A percentile compares a stretch with the other conserved stretches of the same genome.
Evolutionary conservation across 2,113 vertebrate genomes (phyloP).

Genomic region (Numida meleagris): DNA sequence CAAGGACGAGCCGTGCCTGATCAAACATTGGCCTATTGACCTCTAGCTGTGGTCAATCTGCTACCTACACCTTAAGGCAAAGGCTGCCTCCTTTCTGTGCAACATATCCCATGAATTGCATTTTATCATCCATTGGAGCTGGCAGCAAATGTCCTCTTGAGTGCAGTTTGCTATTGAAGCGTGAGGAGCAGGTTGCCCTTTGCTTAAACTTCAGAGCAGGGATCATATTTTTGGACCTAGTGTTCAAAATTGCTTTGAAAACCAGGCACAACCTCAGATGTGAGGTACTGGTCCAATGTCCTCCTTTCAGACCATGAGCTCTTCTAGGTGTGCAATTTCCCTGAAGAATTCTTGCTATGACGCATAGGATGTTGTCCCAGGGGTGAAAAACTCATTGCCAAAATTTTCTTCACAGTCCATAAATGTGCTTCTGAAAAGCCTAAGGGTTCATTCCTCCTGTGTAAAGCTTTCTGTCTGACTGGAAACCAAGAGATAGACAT

Average conservation of each 20-base stretch:
- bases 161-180: not conserved
- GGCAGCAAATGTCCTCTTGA: not conserved
- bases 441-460: not conserved
- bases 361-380: not conserved
- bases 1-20: rapidly evolving
- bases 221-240: not conserved
- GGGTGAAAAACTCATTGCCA: not conserved
- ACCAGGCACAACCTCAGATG: not conserved
- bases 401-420: not conserved
- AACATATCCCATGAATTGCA: not conserved
- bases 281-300: not conserved
- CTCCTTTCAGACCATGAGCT: not conserved
- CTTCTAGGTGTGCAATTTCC: not conserved
- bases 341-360: not conserved
- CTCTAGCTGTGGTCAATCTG: not conserved
- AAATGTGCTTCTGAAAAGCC: not conserved
- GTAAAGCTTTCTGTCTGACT: not conserved
- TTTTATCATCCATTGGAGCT: not conserved
- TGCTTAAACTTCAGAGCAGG: not conserved
- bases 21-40: not conserved
- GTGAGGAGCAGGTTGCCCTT: not conserved
- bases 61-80: not conserved
- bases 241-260: not conserved
- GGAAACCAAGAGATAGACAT: not conserved
- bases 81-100: not conserved